These are phyloP conservation scores for Acleris laterana DNA, from an alignment of 2,888 invertebrate genomes.

Conservation along the genomic window DNA sequence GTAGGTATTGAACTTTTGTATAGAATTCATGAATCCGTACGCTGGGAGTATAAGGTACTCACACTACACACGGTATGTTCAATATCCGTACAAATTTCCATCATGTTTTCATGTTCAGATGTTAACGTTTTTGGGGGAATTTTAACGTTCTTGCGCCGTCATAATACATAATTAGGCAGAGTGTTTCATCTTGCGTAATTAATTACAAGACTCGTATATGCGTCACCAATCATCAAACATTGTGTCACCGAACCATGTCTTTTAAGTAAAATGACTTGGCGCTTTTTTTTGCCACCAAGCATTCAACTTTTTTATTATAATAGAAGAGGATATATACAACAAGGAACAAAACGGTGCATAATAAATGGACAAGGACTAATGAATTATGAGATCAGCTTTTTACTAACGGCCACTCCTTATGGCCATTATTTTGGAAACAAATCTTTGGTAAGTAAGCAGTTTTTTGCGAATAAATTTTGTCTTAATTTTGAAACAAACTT, in stretches of 20 bases:
- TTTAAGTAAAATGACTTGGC: constrained; percentile 2
- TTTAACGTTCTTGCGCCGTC: constrained; percentile 1
- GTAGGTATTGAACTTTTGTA: too few species aligned
- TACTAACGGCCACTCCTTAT: background rate
- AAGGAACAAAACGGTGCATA: background rate
- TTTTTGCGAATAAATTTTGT: too few species aligned
- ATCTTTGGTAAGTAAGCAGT: background rate
- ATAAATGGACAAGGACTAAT: constrained; percentile 1
- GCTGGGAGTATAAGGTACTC: too few species aligned
- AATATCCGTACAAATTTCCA: too few species aligned
- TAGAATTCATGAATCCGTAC: too few species aligned
- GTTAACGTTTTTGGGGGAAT: background rate
- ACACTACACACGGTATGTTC: too few species aligned
- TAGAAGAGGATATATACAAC: too few species aligned
- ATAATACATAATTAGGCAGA: constrained; percentile 11
- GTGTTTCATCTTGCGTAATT: constrained; percentile 12
- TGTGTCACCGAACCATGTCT: constrained; percentile 3
- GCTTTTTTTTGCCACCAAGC: background rate
- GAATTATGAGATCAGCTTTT: background rate
- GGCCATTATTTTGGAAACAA: background rate
- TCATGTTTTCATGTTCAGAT: too few species aligned
- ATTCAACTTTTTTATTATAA: background rate
- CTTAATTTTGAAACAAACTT: too few species aligned
- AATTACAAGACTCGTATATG: background rate
- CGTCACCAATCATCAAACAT: background rate